A percentile compares a stretch with the other conserved stretches of the same genome.
phyloP scores from a whole-genome alignment of 2,113 vertebrate genomes.

The Eubucco bourcierii region DNA sequence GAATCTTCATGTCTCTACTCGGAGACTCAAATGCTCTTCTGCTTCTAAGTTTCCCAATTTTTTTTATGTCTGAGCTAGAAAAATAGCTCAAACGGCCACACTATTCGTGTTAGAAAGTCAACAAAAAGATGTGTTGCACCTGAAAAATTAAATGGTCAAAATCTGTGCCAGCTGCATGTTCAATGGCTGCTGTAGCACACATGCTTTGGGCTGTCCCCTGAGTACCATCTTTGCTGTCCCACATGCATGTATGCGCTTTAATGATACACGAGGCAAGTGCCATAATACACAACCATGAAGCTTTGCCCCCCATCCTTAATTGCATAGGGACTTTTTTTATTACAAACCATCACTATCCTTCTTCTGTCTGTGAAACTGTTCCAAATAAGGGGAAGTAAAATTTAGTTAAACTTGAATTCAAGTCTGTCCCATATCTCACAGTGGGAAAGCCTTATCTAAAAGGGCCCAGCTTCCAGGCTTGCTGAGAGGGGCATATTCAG shows the following conservation, averaged over 20 bases:
- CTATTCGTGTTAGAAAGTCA: no score
- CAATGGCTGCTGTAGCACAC: background rate
- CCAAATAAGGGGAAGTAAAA: constrained; percentile 9
- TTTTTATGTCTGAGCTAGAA: no score
- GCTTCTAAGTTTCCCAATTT: no score
- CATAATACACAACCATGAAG: background rate
- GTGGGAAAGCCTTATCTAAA: constrained; percentile 37
- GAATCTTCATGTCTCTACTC: no score
- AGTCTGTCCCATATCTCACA: background rate
- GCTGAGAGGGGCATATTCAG: background rate
- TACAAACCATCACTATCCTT: background rate
- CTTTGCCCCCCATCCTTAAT: background rate
- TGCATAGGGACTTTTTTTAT: background rate
- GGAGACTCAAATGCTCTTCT: no score
- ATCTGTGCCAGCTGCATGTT: background rate
- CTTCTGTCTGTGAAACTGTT: background rate
- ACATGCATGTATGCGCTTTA: background rate
- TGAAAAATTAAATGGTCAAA: background rate
- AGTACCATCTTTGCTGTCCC: background rate
- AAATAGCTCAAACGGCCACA: no score
- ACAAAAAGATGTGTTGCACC: background rate
- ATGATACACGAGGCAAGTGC: background rate
- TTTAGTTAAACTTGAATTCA: constrained; percentile 41
- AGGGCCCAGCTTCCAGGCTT: constrained; percentile 8
- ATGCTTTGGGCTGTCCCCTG: background rate